Base-by-base conservation (phyloP, 2,113 vertebrate species). In the Coreoperca whiteheadi region DNA sequence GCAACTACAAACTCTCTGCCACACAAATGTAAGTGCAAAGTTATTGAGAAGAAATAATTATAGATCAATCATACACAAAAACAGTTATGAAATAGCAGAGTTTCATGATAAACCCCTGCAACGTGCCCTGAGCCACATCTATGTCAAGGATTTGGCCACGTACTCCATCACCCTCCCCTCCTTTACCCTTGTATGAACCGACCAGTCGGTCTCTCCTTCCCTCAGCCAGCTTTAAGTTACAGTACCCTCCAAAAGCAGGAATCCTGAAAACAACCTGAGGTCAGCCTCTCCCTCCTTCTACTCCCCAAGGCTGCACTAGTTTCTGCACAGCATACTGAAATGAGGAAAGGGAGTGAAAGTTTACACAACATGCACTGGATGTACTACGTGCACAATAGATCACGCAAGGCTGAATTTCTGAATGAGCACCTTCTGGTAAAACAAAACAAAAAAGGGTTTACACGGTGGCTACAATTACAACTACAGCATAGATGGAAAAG, bases 211-310 rank as follows among this genome's bases (percentile, higher is more conserved):
- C 59, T 85, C 82, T 39, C 37, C 51, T 72, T 74, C 72, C 54
- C 61, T 76, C 20, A 4, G 68, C 32, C 77, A 78, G 91, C 79
- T 48, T 90, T 74, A 54, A 78, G 88, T 93, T 90, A 48, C 75
- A 46, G 10, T 61, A 61, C 76, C 34, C 70, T 78, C 68, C 56
- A 77, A 69, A 74, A 83, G 79, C 53, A 81, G 83, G 82, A 89
- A 89, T 90, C 75, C 70, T 81, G 66, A 82, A 91, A 91, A 82
- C 82, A 90, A 82, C 46, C 69, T 34, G 65, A 77, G 89, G 88
- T 91, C 90, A 88, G 41, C 71, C 0, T 74, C 79, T 84, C 65
- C 85, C 90, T 9, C 83, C 51, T 82, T 61, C 88, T 66, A 54
- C 67, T 86, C 77, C 82, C 59, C 53, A 41, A 81, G 57, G 81